Base-by-base conservation (phyloP, 2,888 invertebrate genomes). In the Antheraea assamensis region DNA sequence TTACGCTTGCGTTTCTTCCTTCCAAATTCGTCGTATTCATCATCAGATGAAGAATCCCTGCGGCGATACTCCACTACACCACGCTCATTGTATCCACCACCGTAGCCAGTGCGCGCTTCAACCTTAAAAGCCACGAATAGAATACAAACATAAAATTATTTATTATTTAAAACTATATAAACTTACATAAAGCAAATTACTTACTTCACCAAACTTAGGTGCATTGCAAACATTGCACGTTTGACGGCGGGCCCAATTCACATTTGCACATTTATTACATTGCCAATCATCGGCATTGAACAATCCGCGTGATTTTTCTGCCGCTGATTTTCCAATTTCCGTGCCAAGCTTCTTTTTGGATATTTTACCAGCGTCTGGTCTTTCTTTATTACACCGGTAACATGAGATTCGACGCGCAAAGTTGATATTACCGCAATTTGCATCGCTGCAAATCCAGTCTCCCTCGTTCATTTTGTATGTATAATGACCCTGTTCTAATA, bases 221-320 rank as follows among this genome's bases (percentile, higher is more conserved):
- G 99, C 98, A 94, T 99, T 99, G 92, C 99, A 99, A 95, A 99
- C 98, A 92, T 99, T 99, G 93, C 99, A 99, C 73, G 98, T 98
- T 85, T 97, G 97, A 74, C 99, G 95, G 78, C 99, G 95, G 35
- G 99, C 99, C 99, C 99, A 99, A 92, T 99, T 99, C 19, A 99
- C 99, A 92, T 99, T 99, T n/a, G 99, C 99, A 94, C 99, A 99
- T 90, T 99, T 99, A 92, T 98, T 98, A 91, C 99, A 99, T 88
- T 99, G 98, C 99, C 99, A 99, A 92, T 99, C 99, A 90, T 99
- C 99, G 58, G 99, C 99, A 92, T 98, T 98, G 90, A 96, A 97
- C 76, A 99, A 95, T n/a, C 99, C 99, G 82, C 98, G 96, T 84
- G 99, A 99, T 92, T 99, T 99, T 90, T 99, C 99, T 0, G 99